Percentiles rank a stretch among this genome's conserved stretches.
Evolutionary conservation across 2,888 invertebrate genomes (phyloP).

Genomic region (Sinohyriopsis cumingii): DNA sequence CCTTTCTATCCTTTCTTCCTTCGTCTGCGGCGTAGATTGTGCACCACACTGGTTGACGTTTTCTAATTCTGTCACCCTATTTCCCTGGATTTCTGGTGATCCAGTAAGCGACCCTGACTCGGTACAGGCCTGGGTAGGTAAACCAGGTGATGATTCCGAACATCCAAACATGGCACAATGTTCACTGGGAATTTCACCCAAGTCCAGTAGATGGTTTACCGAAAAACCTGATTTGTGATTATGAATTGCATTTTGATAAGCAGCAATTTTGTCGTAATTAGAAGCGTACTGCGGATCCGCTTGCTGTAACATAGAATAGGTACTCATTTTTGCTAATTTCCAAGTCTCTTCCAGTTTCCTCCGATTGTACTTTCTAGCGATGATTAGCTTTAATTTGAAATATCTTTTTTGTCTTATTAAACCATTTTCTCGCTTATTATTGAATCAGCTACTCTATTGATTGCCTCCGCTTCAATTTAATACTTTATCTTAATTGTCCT

Average conservation of each 20-base stretch:
- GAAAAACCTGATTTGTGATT: conserved; percentile 60
- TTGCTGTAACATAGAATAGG: conserved; percentile 46
- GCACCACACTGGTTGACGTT: no score
- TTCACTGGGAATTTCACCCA: conserved; percentile 60
- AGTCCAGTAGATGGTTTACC: conserved; percentile 59
- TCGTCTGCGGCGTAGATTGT: no score
- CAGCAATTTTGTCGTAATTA: conserved; percentile 54
- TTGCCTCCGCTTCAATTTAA: no score
- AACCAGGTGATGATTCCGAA: conserved; percentile 52
- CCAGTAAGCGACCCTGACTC: conserved; percentile 7
- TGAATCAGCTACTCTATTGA: no score
- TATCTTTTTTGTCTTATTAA: no score
- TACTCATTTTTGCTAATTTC: conserved; percentile 44
- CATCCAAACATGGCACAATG: conserved; percentile 62
- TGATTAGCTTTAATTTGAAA: no score
- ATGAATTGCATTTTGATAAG: conserved; percentile 51
- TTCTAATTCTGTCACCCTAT: no score
- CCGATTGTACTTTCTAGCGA: not conserved
- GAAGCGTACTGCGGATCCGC: conserved; percentile 46
- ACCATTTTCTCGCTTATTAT: no score
- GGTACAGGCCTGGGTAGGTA: conserved; percentile 52
- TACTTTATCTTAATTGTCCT: no score
- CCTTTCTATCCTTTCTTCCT: no score
- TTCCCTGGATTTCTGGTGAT: no score
- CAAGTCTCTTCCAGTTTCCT: conserved; percentile 4